Evolutionary conservation across 2,888 invertebrate genomes (phyloP), one percentile per base, ranked within the genome.

Genomic region (Lochmaea capreae): DNA sequence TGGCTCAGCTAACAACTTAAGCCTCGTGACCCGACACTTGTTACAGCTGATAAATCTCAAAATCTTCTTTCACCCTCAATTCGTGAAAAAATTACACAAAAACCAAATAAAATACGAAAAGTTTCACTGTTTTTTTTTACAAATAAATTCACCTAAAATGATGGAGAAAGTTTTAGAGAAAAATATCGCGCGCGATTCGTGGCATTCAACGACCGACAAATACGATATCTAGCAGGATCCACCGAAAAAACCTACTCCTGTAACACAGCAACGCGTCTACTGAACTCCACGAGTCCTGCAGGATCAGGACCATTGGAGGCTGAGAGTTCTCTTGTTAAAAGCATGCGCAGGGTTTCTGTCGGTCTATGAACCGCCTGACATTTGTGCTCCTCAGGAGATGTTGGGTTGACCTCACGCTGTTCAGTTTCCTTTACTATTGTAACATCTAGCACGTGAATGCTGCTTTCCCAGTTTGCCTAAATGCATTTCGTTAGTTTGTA

Each of bases 341-440:
- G 63, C 70, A 57, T 70, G 81, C 84, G 83, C 85, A 81, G 80
- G 83, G 81, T 80, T 80, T 80, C 70, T 78, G 76, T 76, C 71
- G 73, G 74, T 72, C 80, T 81, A 79, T 79, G 83, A 84, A 83
- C 84, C 83, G 84, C 83, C 83, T 83, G 83, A 84, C 85, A 85
- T 84, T 84, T 84, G 80, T 81, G 79, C 81, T 82, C 78, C 79
- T 78, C 77, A 77, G 78, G 77, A 79, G 80, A 79, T 80, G 82
- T 79, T 78, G 79, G 63, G 71, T 65, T 79, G 80, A 79, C 79
- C 79, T 76, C 75, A 71, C 62, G 62, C 62, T 39, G 62, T 43
- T 43, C 54, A 54, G 70, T 22, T 63, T 57, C 26, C 22, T 57
- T 43, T 42, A 11, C 49, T 8, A 26, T 75, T 73, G 49, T 67